Evolutionary conservation across 2,888 invertebrate genomes (phyloP), one percentile per base, ranked within the genome.

Genomic region (Phorcus lineatus): DNA sequence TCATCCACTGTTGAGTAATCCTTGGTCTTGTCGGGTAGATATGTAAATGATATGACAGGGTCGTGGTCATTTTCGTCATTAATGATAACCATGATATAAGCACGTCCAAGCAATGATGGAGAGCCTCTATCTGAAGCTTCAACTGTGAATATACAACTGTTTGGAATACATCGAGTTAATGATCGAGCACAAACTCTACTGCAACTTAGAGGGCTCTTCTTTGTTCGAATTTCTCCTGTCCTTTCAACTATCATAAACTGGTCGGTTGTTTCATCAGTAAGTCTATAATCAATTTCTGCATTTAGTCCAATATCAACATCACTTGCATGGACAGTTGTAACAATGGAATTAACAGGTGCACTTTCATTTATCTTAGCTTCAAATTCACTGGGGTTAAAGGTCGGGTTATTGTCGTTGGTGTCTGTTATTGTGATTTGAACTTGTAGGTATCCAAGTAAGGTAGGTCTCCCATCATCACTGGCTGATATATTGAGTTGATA

Each of bases 1-100:
- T 99, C 98, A 91, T 98, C 98, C 0, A 99, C 97, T 0, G 97
- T 97, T 11, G 98, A 98, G 91, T 93, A 98, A 96, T 92, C 97
- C 54, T 86, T 89, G 17, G 81, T 81, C 17, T 80, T 76, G 57
- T 74, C 78, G 0, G 86, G 86, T 22, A 82, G 70, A 74, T 88
- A 86, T 7, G 77, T 85, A 22, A 94, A 98, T 97, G 81, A 84
- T 17, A 92, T 91, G 6, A 84, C 86, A 7, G 93, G 93, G 76
- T 88, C 88, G 82, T 93, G 91, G 81, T 92, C 90, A 80, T 92
- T 92, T 78, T 90, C 91, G 80, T 92, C 92, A n/a, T 89, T 83
- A 17, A 92, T 87, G 70, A 81, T 90, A 13, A 93, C 88, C 9
- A 88, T 88, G 17, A 93, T 84, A 82, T 90, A 91, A n/a, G 91